A percentile compares a stretch with the other conserved stretches of the same genome.
These are phyloP conservation scores for Ivindomyrus marchei DNA, from an alignment of 2,113 vertebrate genomes.

Conservation along the genomic window DNA sequence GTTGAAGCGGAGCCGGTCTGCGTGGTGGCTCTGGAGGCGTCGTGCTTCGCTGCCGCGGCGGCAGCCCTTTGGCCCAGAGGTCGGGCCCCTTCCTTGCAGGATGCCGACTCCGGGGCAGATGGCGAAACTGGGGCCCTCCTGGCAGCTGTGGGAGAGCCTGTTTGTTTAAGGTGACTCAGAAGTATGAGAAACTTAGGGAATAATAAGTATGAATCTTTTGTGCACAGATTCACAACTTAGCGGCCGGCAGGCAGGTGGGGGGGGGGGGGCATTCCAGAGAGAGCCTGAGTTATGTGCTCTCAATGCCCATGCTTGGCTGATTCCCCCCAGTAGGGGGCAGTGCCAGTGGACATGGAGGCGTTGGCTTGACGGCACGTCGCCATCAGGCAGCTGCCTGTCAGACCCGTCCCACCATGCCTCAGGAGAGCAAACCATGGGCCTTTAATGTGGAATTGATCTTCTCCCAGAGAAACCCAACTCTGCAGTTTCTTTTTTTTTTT, in stretches of 20 bases:
- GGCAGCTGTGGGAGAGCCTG: background rate
- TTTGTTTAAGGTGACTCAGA: slow-evolving; percentile 1
- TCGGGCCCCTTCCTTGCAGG: background rate
- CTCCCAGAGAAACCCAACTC: slow-evolving; percentile 21
- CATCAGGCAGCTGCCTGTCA: slow-evolving; percentile 25
- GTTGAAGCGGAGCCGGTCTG: slow-evolving; percentile 14
- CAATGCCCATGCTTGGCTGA: background rate
- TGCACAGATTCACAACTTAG: background rate
- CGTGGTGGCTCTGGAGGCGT: background rate
- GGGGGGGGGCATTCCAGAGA: background rate
- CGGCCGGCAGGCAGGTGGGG: background rate
- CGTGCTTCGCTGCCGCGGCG: background rate
- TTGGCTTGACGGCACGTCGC: background rate
- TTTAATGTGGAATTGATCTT: slow-evolving; percentile 26
- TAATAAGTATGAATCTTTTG: background rate
- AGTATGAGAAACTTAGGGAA: background rate
- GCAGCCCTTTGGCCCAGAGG: background rate
- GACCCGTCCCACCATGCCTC: slow-evolving; percentile 6
- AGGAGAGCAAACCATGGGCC: slow-evolving; percentile 3
- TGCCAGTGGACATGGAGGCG: background rate
- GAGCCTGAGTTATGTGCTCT: background rate
- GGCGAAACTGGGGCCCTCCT: background rate
- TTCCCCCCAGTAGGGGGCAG: background rate
- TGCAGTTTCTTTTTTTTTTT: background rate
- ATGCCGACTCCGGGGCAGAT: background rate